Conservation (phyloP, 2,113 vertebrate species). For the Daubentonia madagascariensis region DNA sequence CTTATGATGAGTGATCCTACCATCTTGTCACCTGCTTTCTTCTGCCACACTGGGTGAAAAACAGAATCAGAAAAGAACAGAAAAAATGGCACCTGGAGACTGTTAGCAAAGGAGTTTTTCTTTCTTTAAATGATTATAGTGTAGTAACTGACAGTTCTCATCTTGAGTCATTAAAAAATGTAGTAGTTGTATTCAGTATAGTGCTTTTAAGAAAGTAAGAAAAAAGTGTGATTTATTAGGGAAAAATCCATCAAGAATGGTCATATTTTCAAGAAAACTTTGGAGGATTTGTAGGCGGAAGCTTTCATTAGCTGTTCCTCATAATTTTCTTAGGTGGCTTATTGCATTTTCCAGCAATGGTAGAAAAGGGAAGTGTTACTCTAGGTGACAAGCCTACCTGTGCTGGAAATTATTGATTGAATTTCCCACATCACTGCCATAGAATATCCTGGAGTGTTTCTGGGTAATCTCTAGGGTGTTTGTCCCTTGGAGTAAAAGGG, state of each 20-base stretch:
- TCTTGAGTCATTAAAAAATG: neutral
- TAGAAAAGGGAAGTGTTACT: neutral
- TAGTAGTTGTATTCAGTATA: neutral
- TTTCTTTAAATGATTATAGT: neutral
- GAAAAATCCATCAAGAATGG: neutral
- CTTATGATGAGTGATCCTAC: fast-evolving
- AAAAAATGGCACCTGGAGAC: neutral
- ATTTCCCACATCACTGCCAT: neutral
- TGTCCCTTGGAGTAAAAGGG: neutral
- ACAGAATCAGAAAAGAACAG: neutral
- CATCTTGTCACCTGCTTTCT: neutral
- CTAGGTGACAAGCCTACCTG: neutral
- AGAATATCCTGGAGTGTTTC: neutral
- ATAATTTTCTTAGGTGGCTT: neutral
- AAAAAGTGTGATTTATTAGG: neutral
- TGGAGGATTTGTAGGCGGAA: neutral
- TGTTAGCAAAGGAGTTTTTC: neutral
- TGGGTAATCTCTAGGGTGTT: too few species aligned
- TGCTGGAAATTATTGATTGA: neutral
- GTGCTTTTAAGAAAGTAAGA: neutral
- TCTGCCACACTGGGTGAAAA: neutral
- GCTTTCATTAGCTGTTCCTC: neutral
- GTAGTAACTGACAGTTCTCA: neutral
- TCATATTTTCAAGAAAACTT: neutral
- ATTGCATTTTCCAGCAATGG: neutral